Base-by-base conservation (phyloP, 2,888 invertebrate genomes). In the Phymatocera aterrima region DNA sequence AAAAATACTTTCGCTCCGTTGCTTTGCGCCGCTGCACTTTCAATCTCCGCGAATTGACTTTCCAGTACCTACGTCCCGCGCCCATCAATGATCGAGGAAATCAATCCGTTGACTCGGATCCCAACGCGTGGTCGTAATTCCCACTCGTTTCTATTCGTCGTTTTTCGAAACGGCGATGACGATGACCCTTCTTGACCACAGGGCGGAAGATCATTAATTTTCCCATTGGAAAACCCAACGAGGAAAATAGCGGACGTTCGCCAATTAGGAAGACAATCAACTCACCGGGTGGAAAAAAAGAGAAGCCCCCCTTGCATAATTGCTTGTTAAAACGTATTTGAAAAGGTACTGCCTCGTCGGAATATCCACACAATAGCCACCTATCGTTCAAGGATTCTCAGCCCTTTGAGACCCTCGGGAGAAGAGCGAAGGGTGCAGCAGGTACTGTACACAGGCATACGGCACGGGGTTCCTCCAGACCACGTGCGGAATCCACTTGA, bases 281-380 rank as follows among this genome's bases (percentile, higher is more conserved):
- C n/a, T n/a, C 10, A 12, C 28, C 57, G 28, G 40, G 34, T 18
- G 4, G 12, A 15, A 24, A 65, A 43, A 24, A 43, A 43, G 21
- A 24, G 43, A 18, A 37, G 18, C 12, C 21, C 28, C n/a, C 51
- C 18, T 78, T 77, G 81, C 81, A 84, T 87, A 87, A 87, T 87
- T 85, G 87, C 79, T 82, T 81, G 83, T 83, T 86, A 83, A 84
- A 85, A 85, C 82, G 82, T 81, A 85, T 86, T 87, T 84, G 85
- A 86, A 85, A 72, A 87, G 86, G 84, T 85, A 85, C 87, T 85
- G 85, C 86, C 85, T 89, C 88, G 88, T 88, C 88, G 84, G 85
- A 88, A 87, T 85, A 86, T 85, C 88, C 84, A 88, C 88, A 78
- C 78, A 78, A 78, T 78, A 72, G 72, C 68, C 21, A 24, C 43